These are phyloP conservation scores for Pandemis cinnamomeana DNA, from an alignment of 2,888 invertebrate genomes.

Conservation along the genomic window DNA sequence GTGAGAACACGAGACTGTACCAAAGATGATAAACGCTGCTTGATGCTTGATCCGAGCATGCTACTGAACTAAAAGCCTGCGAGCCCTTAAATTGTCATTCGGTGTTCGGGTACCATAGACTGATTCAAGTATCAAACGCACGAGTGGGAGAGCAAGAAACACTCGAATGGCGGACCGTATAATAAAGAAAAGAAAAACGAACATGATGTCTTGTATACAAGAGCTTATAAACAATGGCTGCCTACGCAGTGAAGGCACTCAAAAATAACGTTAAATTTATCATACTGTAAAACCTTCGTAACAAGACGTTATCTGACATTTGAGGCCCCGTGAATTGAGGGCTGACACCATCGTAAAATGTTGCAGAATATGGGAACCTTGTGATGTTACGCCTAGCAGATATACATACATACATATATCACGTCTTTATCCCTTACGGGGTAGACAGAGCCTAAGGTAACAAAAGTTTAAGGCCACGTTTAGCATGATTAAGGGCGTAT, in stretches of 20 bases:
- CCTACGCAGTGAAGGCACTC: neutral
- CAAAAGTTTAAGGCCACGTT: no score
- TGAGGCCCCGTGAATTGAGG: neutral
- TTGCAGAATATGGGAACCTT: neutral
- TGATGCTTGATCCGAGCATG: no score
- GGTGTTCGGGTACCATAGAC: no score
- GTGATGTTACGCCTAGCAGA: neutral
- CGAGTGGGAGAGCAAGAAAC: no score
- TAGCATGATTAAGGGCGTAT: no score
- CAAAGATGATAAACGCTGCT: no score
- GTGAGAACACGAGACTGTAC: no score
- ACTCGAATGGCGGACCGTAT: neutral
- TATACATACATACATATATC: neutral
- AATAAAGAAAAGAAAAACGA: neutral
- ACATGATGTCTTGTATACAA: neutral
- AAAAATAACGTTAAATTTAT: neutral
- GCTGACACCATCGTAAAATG: slow-evolving; percentile 1
- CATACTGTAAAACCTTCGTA: neutral
- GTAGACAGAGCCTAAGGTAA: no score
- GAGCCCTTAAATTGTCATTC: no score
- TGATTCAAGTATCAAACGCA: no score
- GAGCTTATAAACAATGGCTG: neutral
- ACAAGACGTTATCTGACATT: neutral
- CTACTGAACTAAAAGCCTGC: no score
- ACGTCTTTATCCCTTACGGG: no score